Conservation (phyloP, 1,140 invertebrate species). For the Sitobion miscanthi region DNA sequence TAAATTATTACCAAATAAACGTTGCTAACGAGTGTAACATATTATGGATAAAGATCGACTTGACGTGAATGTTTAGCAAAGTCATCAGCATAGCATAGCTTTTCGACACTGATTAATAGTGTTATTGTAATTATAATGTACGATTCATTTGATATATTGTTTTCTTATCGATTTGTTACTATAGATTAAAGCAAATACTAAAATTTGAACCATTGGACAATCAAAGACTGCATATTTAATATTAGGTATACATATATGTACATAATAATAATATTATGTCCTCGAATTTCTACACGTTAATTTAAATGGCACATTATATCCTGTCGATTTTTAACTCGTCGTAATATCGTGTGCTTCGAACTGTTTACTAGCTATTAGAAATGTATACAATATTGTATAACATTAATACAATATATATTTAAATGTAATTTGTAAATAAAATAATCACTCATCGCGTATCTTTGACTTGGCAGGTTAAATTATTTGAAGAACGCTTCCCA, state of each 20-base stretch:
- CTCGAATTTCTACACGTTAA: not conserved
- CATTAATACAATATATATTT: not conserved
- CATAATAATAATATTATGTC: not conserved
- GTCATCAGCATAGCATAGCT: not conserved
- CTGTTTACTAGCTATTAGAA: not conserved
- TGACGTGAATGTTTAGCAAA: not conserved
- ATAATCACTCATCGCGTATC: not conserved
- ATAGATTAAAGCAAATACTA: conserved; percentile 35
- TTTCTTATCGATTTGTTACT: conserved; percentile 18
- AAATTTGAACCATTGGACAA: not conserved
- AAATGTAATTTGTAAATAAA: too few relatives aligned
- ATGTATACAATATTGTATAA: not conserved
- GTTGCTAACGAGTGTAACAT: not conserved
- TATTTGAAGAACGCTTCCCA: not conserved
- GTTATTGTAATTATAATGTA: not conserved
- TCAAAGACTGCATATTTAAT: not conserved
- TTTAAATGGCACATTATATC: not conserved
- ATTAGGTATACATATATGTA: not conserved
- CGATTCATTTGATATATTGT: conserved; percentile 22
- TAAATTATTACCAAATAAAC: not conserved
- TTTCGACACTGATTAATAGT: conserved; percentile 12
- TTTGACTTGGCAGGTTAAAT: not conserved
- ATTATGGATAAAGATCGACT: not conserved
- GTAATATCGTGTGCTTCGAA: not conserved
- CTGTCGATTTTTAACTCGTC: not conserved